These are phyloP conservation scores for Nyctalus aviator DNA, from an alignment of 2,797 vertebrate species.

Conservation along the genomic window DNA sequence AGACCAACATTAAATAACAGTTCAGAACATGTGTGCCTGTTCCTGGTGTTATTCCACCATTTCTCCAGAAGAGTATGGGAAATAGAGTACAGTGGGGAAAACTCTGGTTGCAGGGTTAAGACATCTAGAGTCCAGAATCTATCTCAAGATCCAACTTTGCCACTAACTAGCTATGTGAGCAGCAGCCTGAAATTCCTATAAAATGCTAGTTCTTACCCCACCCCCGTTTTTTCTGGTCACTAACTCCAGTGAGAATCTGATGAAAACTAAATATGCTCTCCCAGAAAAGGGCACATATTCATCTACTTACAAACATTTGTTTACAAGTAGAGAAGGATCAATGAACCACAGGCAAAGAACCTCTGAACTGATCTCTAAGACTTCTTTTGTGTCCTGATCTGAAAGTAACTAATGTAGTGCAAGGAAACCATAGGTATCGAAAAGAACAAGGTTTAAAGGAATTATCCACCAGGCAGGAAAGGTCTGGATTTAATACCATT, in stretches of 20 bases:
- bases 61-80: constrained; percentile 29
- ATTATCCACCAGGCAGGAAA: neutral
- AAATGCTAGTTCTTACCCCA: constrained; percentile 14
- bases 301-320: constrained; percentile 35
- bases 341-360: constrained; percentile 38
- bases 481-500: neutral
- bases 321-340: constrained; percentile 29
- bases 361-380: constrained; percentile 25
- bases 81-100: neutral
- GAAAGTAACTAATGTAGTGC: neutral
- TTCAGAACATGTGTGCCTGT: neutral
- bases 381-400: neutral
- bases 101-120: neutral
- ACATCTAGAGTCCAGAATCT: constrained; percentile 29
- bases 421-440: neutral
- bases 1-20: constrained; percentile 2
- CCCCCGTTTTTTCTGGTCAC: neutral
- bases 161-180: neutral
- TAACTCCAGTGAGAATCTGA: constrained; percentile 45
- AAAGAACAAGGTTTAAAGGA: constrained; percentile 12
- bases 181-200: constrained; percentile 13
- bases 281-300: neutral
- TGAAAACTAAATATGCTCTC: constrained; percentile 51
- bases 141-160: constrained; percentile 45
- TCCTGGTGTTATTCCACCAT: constrained; percentile 42